A percentile compares a stretch with the other conserved stretches of the same genome.
Evolutionary conservation across 2,888 invertebrate genomes (phyloP).

Genomic region (Dryobotodes eremita): DNA sequence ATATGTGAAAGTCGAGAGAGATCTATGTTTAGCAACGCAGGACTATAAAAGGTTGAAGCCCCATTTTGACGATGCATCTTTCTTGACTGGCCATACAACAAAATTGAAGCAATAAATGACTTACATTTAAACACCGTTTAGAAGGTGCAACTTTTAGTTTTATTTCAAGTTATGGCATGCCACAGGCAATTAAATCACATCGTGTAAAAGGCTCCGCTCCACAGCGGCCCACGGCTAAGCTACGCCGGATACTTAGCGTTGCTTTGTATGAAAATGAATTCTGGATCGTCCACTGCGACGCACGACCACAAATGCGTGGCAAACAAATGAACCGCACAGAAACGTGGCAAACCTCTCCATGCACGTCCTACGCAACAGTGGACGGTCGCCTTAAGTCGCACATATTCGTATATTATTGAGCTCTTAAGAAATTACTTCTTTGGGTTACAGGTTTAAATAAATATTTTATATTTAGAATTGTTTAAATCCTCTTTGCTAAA

Average conservation of each 20-base stretch:
- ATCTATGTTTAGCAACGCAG: not conserved
- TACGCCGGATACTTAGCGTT: not conserved
- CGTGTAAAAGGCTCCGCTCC: not conserved
- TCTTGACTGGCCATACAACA: not conserved
- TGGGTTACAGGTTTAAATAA: not conserved
- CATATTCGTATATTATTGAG: conserved; percentile 1
- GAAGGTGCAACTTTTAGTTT: not conserved
- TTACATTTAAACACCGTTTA: not conserved
- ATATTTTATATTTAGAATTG: not conserved
- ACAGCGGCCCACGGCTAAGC: not conserved
- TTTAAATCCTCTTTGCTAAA: not conserved
- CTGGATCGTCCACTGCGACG: not conserved
- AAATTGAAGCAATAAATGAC: not conserved
- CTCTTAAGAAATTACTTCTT: not conserved
- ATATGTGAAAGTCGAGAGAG: not conserved
- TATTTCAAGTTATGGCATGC: not conserved
- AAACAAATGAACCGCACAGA: not conserved
- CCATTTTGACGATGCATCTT: not conserved
- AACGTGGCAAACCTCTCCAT: not conserved
- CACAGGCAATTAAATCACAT: not conserved
- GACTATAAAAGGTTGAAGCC: not conserved
- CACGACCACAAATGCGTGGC: not conserved
- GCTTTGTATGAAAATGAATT: not conserved
- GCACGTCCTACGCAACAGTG: not conserved
- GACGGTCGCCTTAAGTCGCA: not conserved